Conservation (phyloP, 2,888 invertebrate genomes). For the Himalopsyche kuldschensis region DNA sequence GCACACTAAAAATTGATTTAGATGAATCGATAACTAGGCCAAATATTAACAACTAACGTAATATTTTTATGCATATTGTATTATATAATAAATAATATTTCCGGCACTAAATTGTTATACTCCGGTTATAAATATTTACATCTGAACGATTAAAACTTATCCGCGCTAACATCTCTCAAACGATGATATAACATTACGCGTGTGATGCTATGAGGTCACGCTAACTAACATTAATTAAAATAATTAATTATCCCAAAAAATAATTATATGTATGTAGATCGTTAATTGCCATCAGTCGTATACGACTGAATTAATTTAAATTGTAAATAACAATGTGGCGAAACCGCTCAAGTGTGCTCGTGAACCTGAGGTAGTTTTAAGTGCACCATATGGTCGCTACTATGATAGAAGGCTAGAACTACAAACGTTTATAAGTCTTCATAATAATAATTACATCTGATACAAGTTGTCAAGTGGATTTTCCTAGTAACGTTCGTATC, state of each 20-base stretch:
- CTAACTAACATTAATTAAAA: background rate
- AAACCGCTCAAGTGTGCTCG: background rate
- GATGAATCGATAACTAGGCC: too few species aligned
- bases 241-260: background rate
- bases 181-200: background rate
- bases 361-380: constrained; percentile 5
- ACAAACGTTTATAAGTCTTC: too few species aligned
- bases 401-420: background rate
- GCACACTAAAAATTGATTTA: too few species aligned
- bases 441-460: too few species aligned
- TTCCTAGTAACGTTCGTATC: background rate
- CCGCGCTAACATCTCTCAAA: background rate
- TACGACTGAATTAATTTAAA: background rate
- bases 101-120: background rate
- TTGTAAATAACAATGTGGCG: background rate
- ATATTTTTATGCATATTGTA: too few species aligned
- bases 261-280: background rate
- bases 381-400: constrained; percentile 10
- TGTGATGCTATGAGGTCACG: background rate
- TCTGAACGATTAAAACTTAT: background rate
- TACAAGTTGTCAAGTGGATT: too few species aligned
- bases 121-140: background rate
- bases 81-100: too few species aligned
- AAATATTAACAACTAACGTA: too few species aligned
- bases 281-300: background rate